Percentiles rank a stretch among this genome's conserved stretches.
Conservation (phyloP, 2,113 vertebrate genomes). For the Callionymus lyra region DNA sequence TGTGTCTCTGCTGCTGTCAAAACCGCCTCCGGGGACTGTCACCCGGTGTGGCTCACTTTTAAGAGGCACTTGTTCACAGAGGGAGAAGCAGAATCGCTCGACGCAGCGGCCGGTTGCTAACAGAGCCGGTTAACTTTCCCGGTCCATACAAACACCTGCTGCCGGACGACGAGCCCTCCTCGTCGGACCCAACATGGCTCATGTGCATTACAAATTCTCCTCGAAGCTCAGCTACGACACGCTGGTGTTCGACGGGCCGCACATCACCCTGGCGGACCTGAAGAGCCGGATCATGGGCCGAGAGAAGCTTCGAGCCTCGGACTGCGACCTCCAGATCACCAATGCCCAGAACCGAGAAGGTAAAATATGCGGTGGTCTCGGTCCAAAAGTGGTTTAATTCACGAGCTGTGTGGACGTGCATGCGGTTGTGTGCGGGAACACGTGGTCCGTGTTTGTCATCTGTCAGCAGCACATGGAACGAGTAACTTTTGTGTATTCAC, state of each 20-base stretch:
- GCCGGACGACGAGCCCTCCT: background rate
- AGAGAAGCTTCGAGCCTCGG: constrained; percentile 85
- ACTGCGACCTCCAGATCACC: constrained; percentile 94
- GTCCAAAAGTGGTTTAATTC: background rate
- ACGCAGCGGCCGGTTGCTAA: constrained; percentile 29
- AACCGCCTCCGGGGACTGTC: constrained; percentile 17
- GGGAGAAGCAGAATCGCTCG: constrained; percentile 8
- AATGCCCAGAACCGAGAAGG: constrained; percentile 96
- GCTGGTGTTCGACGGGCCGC: constrained; percentile 86
- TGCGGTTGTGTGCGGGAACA: constrained; percentile 24
- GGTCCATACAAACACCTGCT: constrained; percentile 10
- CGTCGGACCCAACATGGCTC: constrained; percentile 71
- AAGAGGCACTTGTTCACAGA: constrained; percentile 13
- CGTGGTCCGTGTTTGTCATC: constrained; percentile 43
- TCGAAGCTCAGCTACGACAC: constrained; percentile 95
- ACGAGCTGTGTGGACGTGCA: background rate
- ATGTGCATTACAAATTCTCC: constrained; percentile 95
- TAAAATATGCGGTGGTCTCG: constrained; percentile 36
- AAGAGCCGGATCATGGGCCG: constrained; percentile 93
- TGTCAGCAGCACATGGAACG: constrained; percentile 3
- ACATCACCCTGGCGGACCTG: constrained; percentile 86
- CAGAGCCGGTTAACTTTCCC: constrained; percentile 30
- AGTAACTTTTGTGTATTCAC: too few relatives aligned
- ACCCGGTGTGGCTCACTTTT: constrained; percentile 23
- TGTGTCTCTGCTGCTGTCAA: constrained; percentile 1